Evolutionary conservation across 2,113 vertebrate genomes (phyloP).

Genomic region (Scolopax mira): DNA sequence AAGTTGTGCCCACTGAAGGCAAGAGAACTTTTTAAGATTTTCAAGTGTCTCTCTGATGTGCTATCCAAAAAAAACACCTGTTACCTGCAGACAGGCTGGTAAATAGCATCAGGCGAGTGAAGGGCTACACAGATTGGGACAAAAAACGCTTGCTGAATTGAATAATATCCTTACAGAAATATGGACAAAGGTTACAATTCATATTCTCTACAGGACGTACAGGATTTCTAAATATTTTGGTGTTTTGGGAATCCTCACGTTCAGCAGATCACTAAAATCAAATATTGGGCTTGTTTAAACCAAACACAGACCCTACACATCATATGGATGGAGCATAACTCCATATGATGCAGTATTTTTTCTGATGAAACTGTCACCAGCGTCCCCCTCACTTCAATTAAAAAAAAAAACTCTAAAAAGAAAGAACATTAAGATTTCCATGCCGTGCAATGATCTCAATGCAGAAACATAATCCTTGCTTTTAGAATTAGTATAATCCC

Average conservation of each 20-base stretch:
- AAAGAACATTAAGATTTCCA: not conserved
- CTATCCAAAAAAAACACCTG: not conserved
- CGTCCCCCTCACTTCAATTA: not conserved
- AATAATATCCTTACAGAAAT: not conserved
- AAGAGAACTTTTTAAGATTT: not conserved
- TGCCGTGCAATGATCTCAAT: not conserved
- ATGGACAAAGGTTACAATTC: not conserved
- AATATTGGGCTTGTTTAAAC: not conserved
- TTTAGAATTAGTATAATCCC: not conserved
- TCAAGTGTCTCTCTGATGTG: not conserved
- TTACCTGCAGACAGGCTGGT: not conserved
- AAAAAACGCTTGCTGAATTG: not conserved
- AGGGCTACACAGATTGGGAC: not conserved
- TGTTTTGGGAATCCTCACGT: not conserved
- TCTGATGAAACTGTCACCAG: not conserved
- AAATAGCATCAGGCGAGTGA: not conserved
- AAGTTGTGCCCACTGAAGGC: not conserved
- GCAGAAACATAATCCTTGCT: conserved; percentile 7
- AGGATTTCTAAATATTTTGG: not conserved
- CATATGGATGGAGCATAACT: not conserved
- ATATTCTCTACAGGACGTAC: not conserved
- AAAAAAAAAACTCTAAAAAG: not conserved
- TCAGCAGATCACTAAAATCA: not conserved
- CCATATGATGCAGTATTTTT: not conserved
- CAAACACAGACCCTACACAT: not conserved